Conservation (phyloP, 2,797 vertebrate genomes). For the Chelidonichthys spinosus region DNA sequence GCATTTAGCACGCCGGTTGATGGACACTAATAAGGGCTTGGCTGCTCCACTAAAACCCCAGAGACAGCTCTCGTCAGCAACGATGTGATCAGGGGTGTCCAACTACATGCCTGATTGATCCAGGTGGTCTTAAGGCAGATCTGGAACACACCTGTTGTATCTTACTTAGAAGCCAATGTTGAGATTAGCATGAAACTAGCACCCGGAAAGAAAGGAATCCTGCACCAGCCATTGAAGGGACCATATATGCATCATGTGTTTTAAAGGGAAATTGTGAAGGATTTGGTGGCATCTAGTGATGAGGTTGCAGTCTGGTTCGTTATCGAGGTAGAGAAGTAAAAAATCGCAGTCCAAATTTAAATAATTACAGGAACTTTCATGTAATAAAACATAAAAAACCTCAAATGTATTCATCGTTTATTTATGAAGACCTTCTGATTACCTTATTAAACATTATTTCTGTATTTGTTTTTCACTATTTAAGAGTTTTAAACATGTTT, state of each 20-base stretch:
- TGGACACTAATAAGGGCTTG: constrained; percentile 76
- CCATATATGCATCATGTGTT: too few species aligned
- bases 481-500: too few species aligned
- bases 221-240: too few species aligned
- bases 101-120: constrained; percentile 59
- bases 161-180: constrained; percentile 1
- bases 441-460: too few species aligned
- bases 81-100: constrained; percentile 58
- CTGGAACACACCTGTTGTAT: constrained; percentile 27
- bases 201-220: background rate
- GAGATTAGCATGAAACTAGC: constrained; percentile 1
- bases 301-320: background rate
- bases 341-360: too few species aligned
- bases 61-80: constrained; percentile 67
- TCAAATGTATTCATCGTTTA: too few species aligned
- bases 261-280: too few species aligned
- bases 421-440: too few species aligned
- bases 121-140: constrained; percentile 28
- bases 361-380: too few species aligned
- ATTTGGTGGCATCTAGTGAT: background rate
- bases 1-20: constrained; percentile 72
- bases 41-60: constrained; percentile 63
- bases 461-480: too few species aligned
- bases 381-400: too few species aligned
- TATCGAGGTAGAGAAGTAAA: too few species aligned